Evolutionary conservation across 2,888 invertebrate genomes (phyloP).

Genomic region (Sphecodes monilicornis): DNA sequence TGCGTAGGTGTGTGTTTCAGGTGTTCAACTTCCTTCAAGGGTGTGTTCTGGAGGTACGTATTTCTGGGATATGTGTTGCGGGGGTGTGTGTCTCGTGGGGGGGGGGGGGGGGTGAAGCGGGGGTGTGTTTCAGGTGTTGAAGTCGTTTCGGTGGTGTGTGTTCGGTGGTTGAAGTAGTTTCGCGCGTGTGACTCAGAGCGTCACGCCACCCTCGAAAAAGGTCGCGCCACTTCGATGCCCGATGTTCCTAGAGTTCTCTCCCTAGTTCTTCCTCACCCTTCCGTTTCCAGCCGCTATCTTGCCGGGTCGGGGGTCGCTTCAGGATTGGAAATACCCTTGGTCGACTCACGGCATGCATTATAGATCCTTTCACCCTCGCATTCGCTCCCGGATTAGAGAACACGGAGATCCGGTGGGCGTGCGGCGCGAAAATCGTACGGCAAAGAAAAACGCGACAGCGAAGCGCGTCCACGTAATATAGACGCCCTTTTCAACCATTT

Average conservation of each 20-base stretch:
- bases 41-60: too few species aligned
- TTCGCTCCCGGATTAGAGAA: constrained; percentile 68
- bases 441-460: constrained; percentile 25
- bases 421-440: constrained; percentile 57
- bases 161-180: constrained; percentile 46
- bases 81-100: neutral
- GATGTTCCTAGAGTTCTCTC: constrained; percentile 52
- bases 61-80: too few species aligned
- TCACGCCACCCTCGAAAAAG: constrained; percentile 59
- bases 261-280: neutral
- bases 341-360: constrained; percentile 59
- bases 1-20: too few species aligned
- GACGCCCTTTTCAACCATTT: constrained; percentile 54
- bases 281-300: neutral
- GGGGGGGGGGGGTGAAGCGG: neutral
- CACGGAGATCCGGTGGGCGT: constrained; percentile 37
- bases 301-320: constrained; percentile 37
- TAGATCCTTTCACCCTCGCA: constrained; percentile 49
- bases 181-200: constrained; percentile 68
- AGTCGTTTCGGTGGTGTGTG: constrained; percentile 17
- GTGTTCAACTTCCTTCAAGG: too few species aligned
- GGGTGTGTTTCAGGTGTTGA: neutral
- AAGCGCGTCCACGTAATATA: constrained; percentile 7
- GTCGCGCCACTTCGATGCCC: constrained; percentile 64
- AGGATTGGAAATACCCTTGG: constrained; percentile 67